Conservation (phyloP, 2,797 vertebrate genomes). For the Coluber constrictor region DNA sequence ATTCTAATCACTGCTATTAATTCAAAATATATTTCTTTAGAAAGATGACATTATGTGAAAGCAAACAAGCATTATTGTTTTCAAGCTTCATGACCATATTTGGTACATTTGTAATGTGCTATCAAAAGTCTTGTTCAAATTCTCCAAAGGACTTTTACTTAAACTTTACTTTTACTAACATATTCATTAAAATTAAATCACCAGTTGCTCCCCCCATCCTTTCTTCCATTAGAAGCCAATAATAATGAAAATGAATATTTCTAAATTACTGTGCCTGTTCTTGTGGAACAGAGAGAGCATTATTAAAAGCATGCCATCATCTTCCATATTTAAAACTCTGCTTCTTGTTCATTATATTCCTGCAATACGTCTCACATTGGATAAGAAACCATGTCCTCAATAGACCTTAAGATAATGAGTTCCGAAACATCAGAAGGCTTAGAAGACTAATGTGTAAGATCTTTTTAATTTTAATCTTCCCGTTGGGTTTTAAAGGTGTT, state of each 20-base stretch:
- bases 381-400: not conserved
- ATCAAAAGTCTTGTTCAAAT: not conserved
- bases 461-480: not conserved
- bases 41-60: not conserved
- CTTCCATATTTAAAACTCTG: constrained; percentile 11
- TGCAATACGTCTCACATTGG: not conserved
- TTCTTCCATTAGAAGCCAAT: not conserved
- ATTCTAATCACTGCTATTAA: not conserved
- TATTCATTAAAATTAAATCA: constrained; percentile 24
- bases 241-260: constrained; percentile 25
- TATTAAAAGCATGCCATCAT: not conserved
- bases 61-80: not conserved
- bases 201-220: not conserved
- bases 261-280: constrained; percentile 24
- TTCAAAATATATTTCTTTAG: not conserved
- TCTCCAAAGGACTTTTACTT: not conserved
- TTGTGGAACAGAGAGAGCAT: constrained; percentile 7
- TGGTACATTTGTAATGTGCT: not conserved
- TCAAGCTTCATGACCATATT: not conserved
- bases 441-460: not conserved
- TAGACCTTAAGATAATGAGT: not conserved
- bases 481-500: not conserved
- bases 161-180: constrained; percentile 17
- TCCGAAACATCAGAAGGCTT: not conserved
- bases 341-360: constrained; percentile 5